phyloP scores from a whole-genome alignment of 2,888 invertebrate genomes.

The Sphaerophoria taeniata region DNA sequence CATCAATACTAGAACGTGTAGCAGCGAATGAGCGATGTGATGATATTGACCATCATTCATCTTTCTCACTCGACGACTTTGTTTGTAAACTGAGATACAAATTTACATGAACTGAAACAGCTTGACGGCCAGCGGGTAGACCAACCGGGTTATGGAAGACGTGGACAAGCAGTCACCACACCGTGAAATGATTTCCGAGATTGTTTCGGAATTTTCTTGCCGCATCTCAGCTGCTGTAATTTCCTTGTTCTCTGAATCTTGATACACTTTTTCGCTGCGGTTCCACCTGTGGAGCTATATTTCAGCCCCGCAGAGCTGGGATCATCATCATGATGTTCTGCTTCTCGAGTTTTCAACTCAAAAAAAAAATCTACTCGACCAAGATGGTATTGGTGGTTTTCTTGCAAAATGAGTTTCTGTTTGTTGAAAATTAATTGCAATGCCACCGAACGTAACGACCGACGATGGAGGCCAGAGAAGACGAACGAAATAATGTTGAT shows the following conservation, averaged over 20 bases:
- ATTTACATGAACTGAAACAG: slow-evolving; percentile 11
- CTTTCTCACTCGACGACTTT: slow-evolving; percentile 22
- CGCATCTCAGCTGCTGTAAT: slow-evolving; percentile 51
- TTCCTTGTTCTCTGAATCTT: slow-evolving; percentile 51
- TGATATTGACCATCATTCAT: slow-evolving; percentile 37
- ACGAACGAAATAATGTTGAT: slow-evolving; percentile 1
- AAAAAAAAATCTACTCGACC: background rate
- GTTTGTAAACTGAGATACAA: background rate
- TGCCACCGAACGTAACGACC: slow-evolving; percentile 31
- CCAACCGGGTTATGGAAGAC: slow-evolving; percentile 10
- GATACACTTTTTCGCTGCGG: slow-evolving; percentile 2
- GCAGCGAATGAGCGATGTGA: background rate
- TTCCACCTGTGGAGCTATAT: slow-evolving; percentile 65
- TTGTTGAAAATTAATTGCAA: slow-evolving; percentile 68
- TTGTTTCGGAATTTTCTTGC: slow-evolving; percentile 66
- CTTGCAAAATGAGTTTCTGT: slow-evolving; percentile 56
- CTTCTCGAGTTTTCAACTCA: slow-evolving; percentile 23
- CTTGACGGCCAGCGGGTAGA: background rate
- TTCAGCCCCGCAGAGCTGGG: slow-evolving; percentile 33
- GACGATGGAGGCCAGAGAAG: slow-evolving; percentile 28
- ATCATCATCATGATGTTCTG: slow-evolving; percentile 52
- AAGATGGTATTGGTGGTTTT: slow-evolving; percentile 2
- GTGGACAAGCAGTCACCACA: slow-evolving; percentile 52
- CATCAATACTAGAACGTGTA: slow-evolving; percentile 10
- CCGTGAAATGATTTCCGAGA: slow-evolving; percentile 70